Percentiles rank a stretch among this genome's conserved stretches.
These are phyloP conservation scores for Chrysemys picta DNA, from an alignment of 2,113 vertebrate species.

Conservation along the genomic window DNA sequence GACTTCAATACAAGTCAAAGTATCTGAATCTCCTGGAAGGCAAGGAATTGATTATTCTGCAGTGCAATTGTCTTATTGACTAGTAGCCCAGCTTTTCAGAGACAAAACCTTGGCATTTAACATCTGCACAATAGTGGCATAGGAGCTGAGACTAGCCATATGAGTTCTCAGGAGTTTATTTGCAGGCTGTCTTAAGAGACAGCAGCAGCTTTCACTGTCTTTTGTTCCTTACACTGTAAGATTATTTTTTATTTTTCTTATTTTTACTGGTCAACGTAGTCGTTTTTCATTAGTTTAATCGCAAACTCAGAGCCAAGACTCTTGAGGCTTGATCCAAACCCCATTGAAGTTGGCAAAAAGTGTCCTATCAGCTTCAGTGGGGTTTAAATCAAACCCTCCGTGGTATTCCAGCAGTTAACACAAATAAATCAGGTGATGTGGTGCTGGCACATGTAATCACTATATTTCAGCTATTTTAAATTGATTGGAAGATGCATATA, in stretches of 20 bases:
- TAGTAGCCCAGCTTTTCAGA: not conserved
- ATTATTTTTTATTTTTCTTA: not conserved
- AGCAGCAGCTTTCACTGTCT: not conserved
- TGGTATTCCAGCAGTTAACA: not conserved
- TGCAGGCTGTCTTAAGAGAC: not conserved
- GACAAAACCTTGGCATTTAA: slow-evolving; percentile 28
- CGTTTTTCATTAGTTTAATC: not conserved
- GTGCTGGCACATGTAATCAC: not conserved
- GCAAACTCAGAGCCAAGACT: not conserved
- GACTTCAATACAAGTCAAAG: not conserved
- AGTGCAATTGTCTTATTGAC: not conserved
- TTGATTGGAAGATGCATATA: not conserved
- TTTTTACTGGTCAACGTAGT: not conserved
- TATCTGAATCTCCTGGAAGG: slow-evolving; percentile 20
- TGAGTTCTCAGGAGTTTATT: not conserved
- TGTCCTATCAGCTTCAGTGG: not conserved
- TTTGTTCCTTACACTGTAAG: not conserved
- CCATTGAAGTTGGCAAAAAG: not conserved
- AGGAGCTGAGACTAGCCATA: not conserved
- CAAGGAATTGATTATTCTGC: slow-evolving; percentile 27
- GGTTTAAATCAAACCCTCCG: not conserved
- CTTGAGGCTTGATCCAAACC: not conserved
- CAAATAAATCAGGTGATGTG: not conserved
- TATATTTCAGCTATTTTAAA: slow-evolving; percentile 14
- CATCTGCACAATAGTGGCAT: not conserved